These are phyloP conservation scores for Motacilla alba DNA, from an alignment of 2,113 vertebrate species.

Conservation along the genomic window DNA sequence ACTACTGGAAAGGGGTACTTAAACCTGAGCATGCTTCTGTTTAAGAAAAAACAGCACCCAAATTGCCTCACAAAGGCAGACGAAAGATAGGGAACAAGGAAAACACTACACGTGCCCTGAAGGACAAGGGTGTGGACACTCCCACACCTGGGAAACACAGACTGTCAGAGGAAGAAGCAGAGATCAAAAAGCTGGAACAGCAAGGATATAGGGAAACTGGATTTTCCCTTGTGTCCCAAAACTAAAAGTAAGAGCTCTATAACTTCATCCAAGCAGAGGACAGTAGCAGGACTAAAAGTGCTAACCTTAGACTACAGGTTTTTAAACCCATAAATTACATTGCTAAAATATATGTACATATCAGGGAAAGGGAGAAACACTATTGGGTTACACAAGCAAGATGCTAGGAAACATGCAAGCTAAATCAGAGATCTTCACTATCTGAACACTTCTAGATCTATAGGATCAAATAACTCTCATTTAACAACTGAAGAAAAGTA, in stretches of 20 bases:
- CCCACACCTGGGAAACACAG: background rate
- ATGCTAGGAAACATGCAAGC: background rate
- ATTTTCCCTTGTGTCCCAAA: background rate
- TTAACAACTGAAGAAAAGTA: background rate
- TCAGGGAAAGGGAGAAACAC: background rate
- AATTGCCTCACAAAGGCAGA: background rate
- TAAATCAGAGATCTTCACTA: background rate
- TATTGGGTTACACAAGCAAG: background rate
- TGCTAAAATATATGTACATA: background rate
- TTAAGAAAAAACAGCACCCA: background rate
- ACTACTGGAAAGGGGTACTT: background rate
- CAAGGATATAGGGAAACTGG: background rate
- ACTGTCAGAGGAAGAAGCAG: background rate
- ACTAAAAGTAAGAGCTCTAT: background rate
- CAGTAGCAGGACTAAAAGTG: background rate
- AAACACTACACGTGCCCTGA: accelerated
- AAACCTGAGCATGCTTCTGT: background rate
- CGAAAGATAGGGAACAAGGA: background rate
- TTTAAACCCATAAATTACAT: background rate
- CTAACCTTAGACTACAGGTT: background rate
- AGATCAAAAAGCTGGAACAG: background rate
- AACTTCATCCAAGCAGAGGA: background rate
- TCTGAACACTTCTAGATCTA: background rate
- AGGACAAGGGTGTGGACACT: background rate
- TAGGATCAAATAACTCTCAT: background rate